Percentiles rank a stretch among this genome's conserved stretches.
Evolutionary conservation across 2,797 vertebrate species (phyloP).

Genomic region (Phaenicophaeus curvirostris): DNA sequence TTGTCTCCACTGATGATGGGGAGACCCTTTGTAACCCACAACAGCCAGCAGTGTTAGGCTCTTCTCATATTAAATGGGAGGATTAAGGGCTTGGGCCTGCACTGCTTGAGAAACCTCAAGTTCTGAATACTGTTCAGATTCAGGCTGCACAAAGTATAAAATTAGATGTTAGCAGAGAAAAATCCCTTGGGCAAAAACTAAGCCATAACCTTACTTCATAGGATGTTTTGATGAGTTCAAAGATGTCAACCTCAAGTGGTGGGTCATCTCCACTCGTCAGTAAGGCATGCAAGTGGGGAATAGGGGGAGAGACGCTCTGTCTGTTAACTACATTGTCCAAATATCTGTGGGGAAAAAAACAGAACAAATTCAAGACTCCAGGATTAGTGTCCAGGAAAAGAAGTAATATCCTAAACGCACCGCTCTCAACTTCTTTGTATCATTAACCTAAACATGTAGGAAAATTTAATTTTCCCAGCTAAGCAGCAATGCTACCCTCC

Average conservation of each 20-base stretch:
- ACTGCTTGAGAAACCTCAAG: background rate
- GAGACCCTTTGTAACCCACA: background rate
- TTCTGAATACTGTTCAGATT: background rate
- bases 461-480: background rate
- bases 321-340: conserved; percentile 94
- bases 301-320: conserved; percentile 87
- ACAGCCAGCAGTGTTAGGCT: background rate
- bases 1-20: background rate
- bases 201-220: conserved; percentile 85
- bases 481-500: background rate
- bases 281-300: conserved; percentile 90
- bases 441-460: background rate
- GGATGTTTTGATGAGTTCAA: conserved; percentile 91
- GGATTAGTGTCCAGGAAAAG: background rate
- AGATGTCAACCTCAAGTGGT: conserved; percentile 88
- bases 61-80: background rate
- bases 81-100: background rate
- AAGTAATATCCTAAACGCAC: background rate
- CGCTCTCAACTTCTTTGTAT: background rate
- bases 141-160: background rate
- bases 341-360: conserved; percentile 79
- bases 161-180: background rate
- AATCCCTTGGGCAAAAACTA: background rate
- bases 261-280: conserved; percentile 90
- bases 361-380: background rate